Evolutionary conservation across 2,113 vertebrate species (phyloP).

Genomic region (Pelodiscus sinensis): DNA sequence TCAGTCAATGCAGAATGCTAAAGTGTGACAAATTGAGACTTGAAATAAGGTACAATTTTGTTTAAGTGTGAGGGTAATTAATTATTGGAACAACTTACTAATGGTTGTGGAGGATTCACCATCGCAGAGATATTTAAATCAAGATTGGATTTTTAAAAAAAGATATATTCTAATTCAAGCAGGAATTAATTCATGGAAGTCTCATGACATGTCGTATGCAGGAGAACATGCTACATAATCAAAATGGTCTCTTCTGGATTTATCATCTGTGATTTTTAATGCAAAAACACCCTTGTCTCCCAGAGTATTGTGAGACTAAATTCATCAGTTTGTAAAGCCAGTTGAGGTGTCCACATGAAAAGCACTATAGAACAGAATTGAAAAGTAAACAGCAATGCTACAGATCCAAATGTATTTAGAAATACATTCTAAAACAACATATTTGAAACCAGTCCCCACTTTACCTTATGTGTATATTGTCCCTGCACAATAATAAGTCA

Average conservation of each 20-base stretch:
- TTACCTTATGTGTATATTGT: background rate
- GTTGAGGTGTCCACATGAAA: background rate
- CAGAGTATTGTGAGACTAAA: background rate
- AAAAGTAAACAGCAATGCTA: background rate
- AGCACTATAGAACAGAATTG: background rate
- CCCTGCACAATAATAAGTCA: background rate
- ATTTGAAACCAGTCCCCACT: background rate
- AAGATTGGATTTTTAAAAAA: background rate
- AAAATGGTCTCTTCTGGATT: background rate
- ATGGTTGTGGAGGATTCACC: accelerated
- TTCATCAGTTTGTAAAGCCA: background rate
- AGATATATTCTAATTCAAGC: background rate
- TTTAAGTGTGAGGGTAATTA: background rate
- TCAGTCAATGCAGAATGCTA: background rate
- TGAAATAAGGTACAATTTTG: background rate
- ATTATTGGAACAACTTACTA: background rate
- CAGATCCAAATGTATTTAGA: background rate
- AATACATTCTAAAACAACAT: background rate
- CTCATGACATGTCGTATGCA: background rate
- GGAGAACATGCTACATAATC: background rate
- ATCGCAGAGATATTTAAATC: background rate
- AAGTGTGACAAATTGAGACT: background rate
- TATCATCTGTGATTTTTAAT: background rate
- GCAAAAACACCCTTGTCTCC: background rate
- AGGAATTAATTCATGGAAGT: background rate